Conservation (phyloP, 2,113 vertebrate genomes). For the Rhipidura dahli region DNA sequence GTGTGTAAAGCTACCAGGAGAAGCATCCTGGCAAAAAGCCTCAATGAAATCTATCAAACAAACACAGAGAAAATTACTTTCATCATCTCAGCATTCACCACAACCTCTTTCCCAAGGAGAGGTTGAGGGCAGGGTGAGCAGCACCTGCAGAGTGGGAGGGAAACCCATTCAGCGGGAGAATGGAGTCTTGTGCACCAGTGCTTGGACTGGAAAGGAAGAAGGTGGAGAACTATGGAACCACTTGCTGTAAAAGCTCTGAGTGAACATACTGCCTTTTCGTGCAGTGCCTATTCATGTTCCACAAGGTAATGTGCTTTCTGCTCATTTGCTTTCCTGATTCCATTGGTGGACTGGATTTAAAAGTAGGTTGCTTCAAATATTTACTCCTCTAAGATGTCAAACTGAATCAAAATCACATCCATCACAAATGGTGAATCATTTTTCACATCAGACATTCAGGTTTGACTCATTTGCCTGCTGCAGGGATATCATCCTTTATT, state of each 20-base stretch:
- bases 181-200: background rate
- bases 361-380: constrained; percentile 20
- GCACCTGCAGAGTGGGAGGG: background rate
- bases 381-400: constrained; percentile 2
- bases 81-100: background rate
- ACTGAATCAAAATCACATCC: background rate
- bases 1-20: background rate
- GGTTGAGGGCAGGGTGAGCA: background rate
- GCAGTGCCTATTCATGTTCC: background rate
- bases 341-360: background rate
- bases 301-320: background rate
- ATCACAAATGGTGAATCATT: constrained; percentile 3
- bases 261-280: background rate
- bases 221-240: background rate
- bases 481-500: background rate
- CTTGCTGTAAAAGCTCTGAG: background rate
- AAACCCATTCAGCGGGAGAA: background rate
- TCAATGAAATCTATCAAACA: background rate
- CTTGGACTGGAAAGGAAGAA: background rate
- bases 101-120: background rate
- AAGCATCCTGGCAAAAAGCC: background rate
- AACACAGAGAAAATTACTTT: background rate
- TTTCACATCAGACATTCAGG: background rate
- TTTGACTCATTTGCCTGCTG: background rate
- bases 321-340: background rate